Conservation (phyloP, 2,797 vertebrate species). For the Menidia menidia region DNA sequence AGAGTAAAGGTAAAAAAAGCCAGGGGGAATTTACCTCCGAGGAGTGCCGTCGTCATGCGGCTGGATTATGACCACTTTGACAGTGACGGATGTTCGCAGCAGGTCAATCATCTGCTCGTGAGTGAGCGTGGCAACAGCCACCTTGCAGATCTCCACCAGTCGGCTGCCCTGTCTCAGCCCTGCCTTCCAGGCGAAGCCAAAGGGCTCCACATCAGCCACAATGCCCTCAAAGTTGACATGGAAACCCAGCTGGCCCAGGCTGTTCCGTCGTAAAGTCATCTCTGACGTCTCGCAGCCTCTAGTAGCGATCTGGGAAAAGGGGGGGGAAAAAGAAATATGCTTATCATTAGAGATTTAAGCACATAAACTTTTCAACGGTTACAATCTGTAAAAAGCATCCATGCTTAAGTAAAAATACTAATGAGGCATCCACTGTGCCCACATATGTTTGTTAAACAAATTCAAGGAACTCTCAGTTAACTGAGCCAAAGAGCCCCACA, state of each 20-base stretch:
- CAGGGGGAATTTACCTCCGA: constrained; percentile 84
- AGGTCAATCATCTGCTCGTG: constrained; percentile 99
- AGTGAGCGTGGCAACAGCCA: constrained; percentile 94
- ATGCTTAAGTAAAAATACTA: constrained; percentile 22
- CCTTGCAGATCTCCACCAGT: constrained; percentile 98
- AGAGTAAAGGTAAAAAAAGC: not conserved
- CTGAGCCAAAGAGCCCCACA: constrained; percentile 9
- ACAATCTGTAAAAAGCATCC: not conserved
- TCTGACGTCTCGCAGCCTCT: constrained; percentile 95
- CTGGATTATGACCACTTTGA: constrained; percentile 97
- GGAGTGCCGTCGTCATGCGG: constrained; percentile 94
- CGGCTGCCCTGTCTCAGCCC: constrained; percentile 95
- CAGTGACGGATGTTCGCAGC: constrained; percentile 91
- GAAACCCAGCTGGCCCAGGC: constrained; percentile 95
- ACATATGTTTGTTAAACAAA: constrained; percentile 41
- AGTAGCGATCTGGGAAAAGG: constrained; percentile 88
- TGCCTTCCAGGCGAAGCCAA: constrained; percentile 97
- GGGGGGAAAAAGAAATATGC: not conserved
- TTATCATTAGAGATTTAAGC: constrained; percentile 6
- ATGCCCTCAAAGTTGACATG: constrained; percentile 98
- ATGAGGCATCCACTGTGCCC: constrained; percentile 7
- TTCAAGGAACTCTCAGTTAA: constrained; percentile 52
- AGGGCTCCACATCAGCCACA: constrained; percentile 96
- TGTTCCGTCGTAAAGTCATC: constrained; percentile 93
- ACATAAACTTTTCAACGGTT: not conserved